These are phyloP conservation scores for Elgaria multicarinata DNA, from an alignment of 2,113 vertebrate species.

Conservation along the genomic window DNA sequence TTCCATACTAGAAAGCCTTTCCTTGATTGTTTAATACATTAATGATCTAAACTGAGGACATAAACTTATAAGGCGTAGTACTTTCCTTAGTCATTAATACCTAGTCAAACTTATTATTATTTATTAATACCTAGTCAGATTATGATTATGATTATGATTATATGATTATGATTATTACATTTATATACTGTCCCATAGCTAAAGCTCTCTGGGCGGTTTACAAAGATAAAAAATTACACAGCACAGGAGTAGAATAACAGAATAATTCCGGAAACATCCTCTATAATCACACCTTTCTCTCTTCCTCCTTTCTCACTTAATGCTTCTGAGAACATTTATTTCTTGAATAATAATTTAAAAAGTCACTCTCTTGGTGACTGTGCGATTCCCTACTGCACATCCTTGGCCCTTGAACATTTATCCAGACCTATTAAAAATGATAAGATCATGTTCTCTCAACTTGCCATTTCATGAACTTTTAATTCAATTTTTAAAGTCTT, in stretches of 20 bases:
- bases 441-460: background rate
- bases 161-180: no score
- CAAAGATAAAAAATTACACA: background rate
- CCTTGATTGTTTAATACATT: background rate
- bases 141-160: no score
- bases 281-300: background rate
- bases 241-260: background rate
- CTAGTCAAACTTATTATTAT: no score
- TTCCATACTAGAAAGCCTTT: background rate
- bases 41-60: background rate
- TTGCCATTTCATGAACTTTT: background rate
- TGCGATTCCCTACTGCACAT: background rate
- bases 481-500: no score
- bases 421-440: background rate
- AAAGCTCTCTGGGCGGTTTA: no score
- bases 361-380: background rate
- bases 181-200: no score
- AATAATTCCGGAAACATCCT: background rate
- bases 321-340: background rate
- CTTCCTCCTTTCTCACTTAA: background rate
- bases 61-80: background rate
- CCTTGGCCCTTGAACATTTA: background rate
- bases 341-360: background rate
- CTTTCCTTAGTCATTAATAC: background rate
- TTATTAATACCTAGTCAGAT: no score